These are phyloP conservation scores for Ylistrum balloti DNA, from an alignment of 1,140 invertebrate species.

Conservation along the genomic window DNA sequence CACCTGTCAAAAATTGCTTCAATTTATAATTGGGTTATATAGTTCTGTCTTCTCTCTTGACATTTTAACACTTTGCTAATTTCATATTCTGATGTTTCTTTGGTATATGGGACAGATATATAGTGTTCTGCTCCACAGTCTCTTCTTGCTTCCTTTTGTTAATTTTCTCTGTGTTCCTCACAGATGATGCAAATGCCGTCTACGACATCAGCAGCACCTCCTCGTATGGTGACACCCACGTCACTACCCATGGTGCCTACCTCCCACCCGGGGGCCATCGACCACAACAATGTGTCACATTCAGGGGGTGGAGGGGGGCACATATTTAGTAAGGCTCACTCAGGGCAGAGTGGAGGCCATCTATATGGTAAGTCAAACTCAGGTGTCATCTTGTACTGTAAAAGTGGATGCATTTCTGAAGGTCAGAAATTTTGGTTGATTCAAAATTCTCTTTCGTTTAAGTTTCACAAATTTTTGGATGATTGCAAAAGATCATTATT, in stretches of 20 bases:
- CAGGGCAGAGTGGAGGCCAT: conserved; percentile 36
- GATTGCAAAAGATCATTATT: not conserved
- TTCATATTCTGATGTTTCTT: too few relatives aligned
- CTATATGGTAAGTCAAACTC: conserved; percentile 14
- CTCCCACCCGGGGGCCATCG: conserved; percentile 43
- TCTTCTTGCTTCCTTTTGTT: too few relatives aligned
- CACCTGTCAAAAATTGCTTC: too few relatives aligned
- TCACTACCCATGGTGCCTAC: conserved; percentile 58
- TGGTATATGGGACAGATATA: too few relatives aligned
- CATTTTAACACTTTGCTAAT: too few relatives aligned
- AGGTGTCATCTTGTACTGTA: not conserved
- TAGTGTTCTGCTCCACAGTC: too few relatives aligned
- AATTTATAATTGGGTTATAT: too few relatives aligned
- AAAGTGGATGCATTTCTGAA: not conserved
- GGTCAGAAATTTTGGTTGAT: not conserved
- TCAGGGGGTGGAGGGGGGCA: conserved; percentile 21
- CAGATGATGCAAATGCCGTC: conserved; percentile 51
- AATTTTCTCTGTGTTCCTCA: not conserved
- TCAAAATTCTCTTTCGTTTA: too few relatives aligned
- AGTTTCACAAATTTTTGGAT: not conserved
- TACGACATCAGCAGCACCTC: conserved; percentile 47
- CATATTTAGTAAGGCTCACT: conserved; percentile 39
- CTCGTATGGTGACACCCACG: conserved; percentile 51
- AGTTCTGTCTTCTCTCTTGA: too few relatives aligned
- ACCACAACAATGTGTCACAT: conserved; percentile 18